These are phyloP conservation scores for Thunnus albacares DNA, from an alignment of 2,797 vertebrate species.

Conservation along the genomic window DNA sequence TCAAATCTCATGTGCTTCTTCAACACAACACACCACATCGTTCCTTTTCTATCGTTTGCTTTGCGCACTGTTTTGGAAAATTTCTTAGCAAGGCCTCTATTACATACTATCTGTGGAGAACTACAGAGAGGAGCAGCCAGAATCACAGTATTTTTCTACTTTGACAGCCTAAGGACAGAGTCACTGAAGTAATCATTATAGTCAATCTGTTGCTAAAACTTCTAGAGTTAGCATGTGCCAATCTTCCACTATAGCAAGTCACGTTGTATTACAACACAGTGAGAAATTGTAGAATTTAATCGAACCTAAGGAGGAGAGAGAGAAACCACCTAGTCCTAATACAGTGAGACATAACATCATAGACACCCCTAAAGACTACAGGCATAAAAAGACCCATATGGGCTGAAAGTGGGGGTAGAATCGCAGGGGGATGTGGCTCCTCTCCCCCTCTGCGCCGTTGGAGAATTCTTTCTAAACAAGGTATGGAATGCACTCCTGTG, in stretches of 20 bases:
- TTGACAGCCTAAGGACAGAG: slow-evolving; percentile 2
- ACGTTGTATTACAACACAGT: neutral
- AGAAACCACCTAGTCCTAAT: neutral
- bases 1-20: slow-evolving; percentile 14
- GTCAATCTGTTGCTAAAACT: slow-evolving; percentile 19
- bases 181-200: neutral
- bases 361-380: slow-evolving; percentile 36
- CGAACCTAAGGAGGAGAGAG: neutral
- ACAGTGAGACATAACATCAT: slow-evolving; percentile 33
- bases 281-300: neutral
- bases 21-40: slow-evolving; percentile 15
- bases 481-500: slow-evolving; percentile 88
- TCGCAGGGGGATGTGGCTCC: slow-evolving; percentile 57
- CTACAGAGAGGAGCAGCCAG: slow-evolving; percentile 21
- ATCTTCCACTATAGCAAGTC: neutral
- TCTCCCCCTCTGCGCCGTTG: slow-evolving; percentile 71
- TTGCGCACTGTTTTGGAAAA: slow-evolving; percentile 67
- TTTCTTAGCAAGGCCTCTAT: slow-evolving; percentile 51
- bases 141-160: slow-evolving; percentile 14
- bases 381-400: slow-evolving; percentile 71
- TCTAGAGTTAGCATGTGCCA: neutral
- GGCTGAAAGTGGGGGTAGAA: slow-evolving; percentile 69
- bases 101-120: slow-evolving; percentile 42
- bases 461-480: slow-evolving; percentile 88
- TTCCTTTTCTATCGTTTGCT: slow-evolving; percentile 62